Base-by-base conservation (phyloP, 2,888 invertebrate genomes). In the Limnephilus rhombicus region DNA sequence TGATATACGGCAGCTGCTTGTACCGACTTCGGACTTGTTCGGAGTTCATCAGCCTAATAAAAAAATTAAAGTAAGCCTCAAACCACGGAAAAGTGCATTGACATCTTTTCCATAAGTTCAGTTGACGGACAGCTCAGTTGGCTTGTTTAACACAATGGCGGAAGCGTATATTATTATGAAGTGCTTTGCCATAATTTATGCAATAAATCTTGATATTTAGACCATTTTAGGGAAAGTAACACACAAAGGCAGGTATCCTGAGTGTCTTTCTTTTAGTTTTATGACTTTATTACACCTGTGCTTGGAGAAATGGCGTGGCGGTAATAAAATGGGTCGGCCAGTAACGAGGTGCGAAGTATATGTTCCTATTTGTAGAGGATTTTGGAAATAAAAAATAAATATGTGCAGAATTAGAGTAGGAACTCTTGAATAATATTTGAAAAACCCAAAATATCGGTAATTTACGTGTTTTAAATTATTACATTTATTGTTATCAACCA, bases 151-250 rank as follows among this genome's bases (percentile, higher is more conserved):
- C 24, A 85, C 85, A 85, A 85, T 37, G 85, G 34, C 24, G 41
- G 53, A n/a, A 68, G 53, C 49, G 80, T 88, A 29, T 31, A 34
- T 15, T 31, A 34, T 15, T 68, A n/a, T 90, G 34, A 90, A 92
- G 92, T 85, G 49, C 29, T 68, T 85, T 18, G 82, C 86, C 92
- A 92, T 92, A 92, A 92, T 92, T 92, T 92, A 92, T 92, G 90
- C 92, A 92, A 92, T 92, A 92, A 90, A 86, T 92, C 86, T 83
- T 18, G 24, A 68, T 68, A 68, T 68, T 68, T n/a, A 68, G 68
- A 37, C n/a, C 34, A 41, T 49, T 53, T 91, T 88, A n/a, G 80
- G 89, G 83, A 91, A 91, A 85, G 85, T 85, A 34, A n/a, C 18
- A 31, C 41, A 81, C 45, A 68, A 89, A 81, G 68, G 85, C 90